Percentiles rank a stretch among this genome's conserved stretches.
phyloP scores from a whole-genome alignment of 2,113 vertebrate species.

The Ictidomys tridecemlineatus region DNA sequence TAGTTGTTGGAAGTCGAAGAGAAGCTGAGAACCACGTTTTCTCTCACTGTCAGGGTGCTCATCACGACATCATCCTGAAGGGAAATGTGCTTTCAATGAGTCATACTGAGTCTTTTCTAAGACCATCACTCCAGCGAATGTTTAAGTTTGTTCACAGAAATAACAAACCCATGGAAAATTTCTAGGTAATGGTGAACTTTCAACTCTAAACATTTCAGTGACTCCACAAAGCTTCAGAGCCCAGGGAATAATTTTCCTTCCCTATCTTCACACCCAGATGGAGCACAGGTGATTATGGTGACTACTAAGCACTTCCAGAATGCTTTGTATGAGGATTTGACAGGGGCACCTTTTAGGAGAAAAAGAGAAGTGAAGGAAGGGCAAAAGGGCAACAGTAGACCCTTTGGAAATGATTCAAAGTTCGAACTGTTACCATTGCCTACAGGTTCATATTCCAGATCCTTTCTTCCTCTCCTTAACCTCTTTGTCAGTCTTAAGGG shows the following conservation, averaged over 20 bases:
- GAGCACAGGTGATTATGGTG: not conserved
- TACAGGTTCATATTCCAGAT: not conserved
- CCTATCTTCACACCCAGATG: not conserved
- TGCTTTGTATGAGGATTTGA: not conserved
- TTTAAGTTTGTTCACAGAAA: not conserved
- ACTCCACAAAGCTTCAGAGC: not conserved
- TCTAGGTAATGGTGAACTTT: not conserved
- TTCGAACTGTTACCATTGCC: not conserved
- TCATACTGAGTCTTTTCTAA: not conserved
- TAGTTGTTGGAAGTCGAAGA: too few relatives aligned
- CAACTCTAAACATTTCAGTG: not conserved
- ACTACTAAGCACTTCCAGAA: not conserved
- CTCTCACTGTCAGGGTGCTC: conserved; percentile 96
- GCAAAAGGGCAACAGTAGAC: not conserved
- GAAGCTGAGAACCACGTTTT: conserved; percentile 91
- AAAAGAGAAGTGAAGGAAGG: not conserved
- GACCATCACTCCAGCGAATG: not conserved
- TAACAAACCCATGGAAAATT: not conserved
- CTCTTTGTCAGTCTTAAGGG: not conserved
- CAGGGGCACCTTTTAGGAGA: not conserved
- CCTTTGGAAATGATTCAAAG: not conserved
- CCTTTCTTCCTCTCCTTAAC: not conserved
- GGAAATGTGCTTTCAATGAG: not conserved
- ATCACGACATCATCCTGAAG: conserved; percentile 95
- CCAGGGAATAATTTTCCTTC: too few relatives aligned